Evolutionary conservation across 2,113 vertebrate genomes (phyloP).

Genomic region (Toxostoma redivivum): DNA sequence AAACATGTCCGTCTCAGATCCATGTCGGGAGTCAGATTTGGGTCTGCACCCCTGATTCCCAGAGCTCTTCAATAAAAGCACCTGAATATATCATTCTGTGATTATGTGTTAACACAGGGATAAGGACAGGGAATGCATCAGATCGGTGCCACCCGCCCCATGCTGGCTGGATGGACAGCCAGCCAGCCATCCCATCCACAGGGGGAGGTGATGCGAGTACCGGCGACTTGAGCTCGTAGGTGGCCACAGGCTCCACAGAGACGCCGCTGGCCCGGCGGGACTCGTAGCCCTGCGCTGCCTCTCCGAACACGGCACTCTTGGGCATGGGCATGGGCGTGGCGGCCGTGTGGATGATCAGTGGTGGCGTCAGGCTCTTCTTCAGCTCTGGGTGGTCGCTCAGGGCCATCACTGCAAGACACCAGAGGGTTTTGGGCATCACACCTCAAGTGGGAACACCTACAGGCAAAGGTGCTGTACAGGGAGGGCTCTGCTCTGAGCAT

Average conservation of each 20-base stretch:
- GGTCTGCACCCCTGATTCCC: no score
- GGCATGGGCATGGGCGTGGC: constrained; percentile 95
- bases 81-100: no score
- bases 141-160: rapidly evolving
- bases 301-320: constrained; percentile 80
- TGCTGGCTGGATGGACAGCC: rapidly evolving
- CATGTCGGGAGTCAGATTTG: no score
- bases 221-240: constrained; percentile 85
- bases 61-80: no score
- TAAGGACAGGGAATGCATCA: background rate
- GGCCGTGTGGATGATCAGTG: constrained; percentile 94
- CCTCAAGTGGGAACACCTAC: background rate
- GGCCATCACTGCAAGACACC: constrained; percentile 77
- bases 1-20: no score
- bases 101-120: no score
- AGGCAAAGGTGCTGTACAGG: rapidly evolving
- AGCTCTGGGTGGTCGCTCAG: constrained; percentile 87
- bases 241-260: constrained; percentile 74
- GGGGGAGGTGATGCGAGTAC: constrained; percentile 52
- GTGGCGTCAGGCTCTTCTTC: constrained; percentile 88
- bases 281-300: constrained; percentile 65
- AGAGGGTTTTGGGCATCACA: background rate
- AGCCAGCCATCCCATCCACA: background rate
- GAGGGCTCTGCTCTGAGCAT: background rate
- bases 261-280: constrained; percentile 83